phyloP scores from a whole-genome alignment of 2,888 invertebrate species.

The Cepaea hortensis region DNA sequence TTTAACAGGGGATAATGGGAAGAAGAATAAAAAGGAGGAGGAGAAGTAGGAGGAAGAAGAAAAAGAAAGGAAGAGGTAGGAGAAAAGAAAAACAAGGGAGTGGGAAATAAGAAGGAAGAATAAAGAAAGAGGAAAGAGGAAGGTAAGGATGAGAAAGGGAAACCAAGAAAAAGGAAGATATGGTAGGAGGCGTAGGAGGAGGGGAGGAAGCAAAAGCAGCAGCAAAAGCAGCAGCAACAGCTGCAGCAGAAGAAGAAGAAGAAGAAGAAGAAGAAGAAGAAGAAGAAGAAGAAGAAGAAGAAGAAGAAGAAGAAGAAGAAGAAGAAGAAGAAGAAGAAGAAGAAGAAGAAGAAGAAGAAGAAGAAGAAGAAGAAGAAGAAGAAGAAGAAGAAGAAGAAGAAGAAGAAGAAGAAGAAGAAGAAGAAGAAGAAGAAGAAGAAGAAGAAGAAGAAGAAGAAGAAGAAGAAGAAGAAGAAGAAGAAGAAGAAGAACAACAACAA shows the following conservation, averaged over 20 bases:
- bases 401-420: conserved; percentile 13
- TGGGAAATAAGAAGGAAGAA: not conserved
- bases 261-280: conserved; percentile 1
- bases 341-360: conserved; percentile 15
- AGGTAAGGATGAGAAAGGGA: not conserved
- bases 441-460: not conserved
- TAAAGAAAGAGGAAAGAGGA: not conserved
- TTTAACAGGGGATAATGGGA: no score
- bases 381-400: conserved; percentile 7
- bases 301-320: not conserved
- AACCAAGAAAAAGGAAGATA: not conserved
- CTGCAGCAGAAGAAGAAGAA: not conserved
- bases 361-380: not conserved
- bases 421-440: conserved; percentile 12
- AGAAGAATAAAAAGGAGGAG: not conserved
- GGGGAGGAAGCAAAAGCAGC: not conserved
- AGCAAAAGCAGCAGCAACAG: not conserved
- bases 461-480: not conserved
- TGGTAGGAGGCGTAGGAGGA: not conserved
- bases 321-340: conserved; percentile 1
- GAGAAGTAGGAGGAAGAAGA: not conserved
- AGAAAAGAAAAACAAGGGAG: not conserved
- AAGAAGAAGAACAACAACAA: not conserved
- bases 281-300: conserved; percentile 17
- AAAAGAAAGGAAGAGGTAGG: no score